These are phyloP conservation scores for Brachyptera risi DNA, from an alignment of 2,888 invertebrate genomes.

Conservation along the genomic window DNA sequence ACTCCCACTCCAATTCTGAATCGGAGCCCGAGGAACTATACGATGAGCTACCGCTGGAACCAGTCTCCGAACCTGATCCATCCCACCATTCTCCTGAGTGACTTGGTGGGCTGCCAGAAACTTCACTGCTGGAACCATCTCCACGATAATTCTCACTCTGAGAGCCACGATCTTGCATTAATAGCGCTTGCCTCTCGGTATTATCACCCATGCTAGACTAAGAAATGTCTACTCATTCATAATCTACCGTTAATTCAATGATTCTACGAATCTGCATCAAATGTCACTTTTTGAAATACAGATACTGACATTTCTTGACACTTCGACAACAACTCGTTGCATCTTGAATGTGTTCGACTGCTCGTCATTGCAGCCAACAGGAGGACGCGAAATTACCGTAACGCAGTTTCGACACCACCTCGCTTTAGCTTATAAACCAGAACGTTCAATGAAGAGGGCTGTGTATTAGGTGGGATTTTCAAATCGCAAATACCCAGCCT, in stretches of 20 bases:
- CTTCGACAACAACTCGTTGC: too few species aligned
- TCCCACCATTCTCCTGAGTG: conserved; percentile 34
- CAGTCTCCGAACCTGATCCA: conserved; percentile 31
- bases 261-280: too few species aligned
- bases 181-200: conserved; percentile 28
- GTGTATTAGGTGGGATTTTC: too few species aligned
- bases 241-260: too few species aligned
- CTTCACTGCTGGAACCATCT: conserved; percentile 28
- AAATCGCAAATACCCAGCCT: too few species aligned
- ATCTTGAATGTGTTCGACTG: too few species aligned
- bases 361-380: too few species aligned
- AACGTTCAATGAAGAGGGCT: background rate
- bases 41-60: conserved; percentile 33
- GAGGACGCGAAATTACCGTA: too few species aligned
- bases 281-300: too few species aligned
- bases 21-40: conserved; percentile 32
- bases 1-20: conserved; percentile 65
- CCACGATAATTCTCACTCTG: conserved; percentile 28
- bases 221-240: too few species aligned
- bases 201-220: conserved; percentile 31
- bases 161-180: conserved; percentile 25
- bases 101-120: conserved; percentile 24
- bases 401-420: too few species aligned
- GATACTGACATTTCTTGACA: too few species aligned
- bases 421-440: background rate